Percentiles rank a stretch among this genome's conserved stretches.
Conservation (phyloP, 2,797 vertebrate genomes). For the Poeciliopsis turneri region DNA sequence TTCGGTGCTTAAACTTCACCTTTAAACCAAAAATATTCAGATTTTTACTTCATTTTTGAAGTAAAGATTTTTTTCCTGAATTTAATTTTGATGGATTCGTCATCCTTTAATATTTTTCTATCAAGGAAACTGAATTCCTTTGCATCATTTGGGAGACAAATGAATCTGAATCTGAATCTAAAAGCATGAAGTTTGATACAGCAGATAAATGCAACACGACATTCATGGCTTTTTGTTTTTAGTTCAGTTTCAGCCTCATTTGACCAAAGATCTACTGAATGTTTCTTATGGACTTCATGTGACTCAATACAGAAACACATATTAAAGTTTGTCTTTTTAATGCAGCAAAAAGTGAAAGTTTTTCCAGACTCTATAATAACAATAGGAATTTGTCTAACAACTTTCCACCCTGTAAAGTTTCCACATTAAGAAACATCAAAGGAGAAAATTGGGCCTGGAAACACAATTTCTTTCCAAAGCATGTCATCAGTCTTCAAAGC, state of each 20-base stretch:
- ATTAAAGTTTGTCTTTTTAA: neutral
- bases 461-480: conserved; percentile 2
- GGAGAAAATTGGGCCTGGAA: neutral
- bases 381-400: neutral
- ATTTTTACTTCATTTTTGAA: neutral
- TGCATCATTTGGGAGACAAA: neutral
- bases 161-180: neutral
- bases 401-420: neutral
- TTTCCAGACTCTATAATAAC: neutral
- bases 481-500: conserved; percentile 2
- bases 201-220: too few species aligned
- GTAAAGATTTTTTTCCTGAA: neutral
- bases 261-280: neutral
- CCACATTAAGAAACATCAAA: conserved; percentile 1
- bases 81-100: neutral
- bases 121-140: neutral
- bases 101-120: neutral
- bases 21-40: neutral
- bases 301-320: neutral
- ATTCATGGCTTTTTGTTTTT: too few species aligned
- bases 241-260: too few species aligned
- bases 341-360: neutral
- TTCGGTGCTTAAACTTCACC: neutral
- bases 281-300: neutral
- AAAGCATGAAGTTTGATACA: neutral